Evolutionary conservation across 1,140 invertebrate species (phyloP), one percentile per base, ranked within the genome.

Genomic region (Oryzaephilus surinamensis): DNA sequence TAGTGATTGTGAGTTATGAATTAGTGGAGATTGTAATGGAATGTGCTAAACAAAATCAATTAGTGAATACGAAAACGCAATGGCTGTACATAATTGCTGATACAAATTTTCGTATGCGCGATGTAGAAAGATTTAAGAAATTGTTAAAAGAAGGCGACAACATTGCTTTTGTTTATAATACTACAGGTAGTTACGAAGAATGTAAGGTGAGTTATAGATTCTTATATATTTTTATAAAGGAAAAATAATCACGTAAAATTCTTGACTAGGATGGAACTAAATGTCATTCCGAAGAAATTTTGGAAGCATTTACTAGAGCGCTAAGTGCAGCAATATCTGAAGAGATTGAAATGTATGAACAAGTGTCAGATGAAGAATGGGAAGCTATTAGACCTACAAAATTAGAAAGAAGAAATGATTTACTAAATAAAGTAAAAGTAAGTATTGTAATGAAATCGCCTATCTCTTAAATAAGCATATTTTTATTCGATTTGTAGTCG

Each of bases 321-420:
- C 50, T 87, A 17, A 76, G 83, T 30, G 66, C 69, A 28, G 73
- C 79, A 0, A 70, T 81, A 8, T 52, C 69, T 15, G 72, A 74
- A 23, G 81, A 87, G 57, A 68, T 75, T 21, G 72, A 79, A 20
- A 64, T 79, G 26, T 76, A 77, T n/a, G 67, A 72, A 14, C 74
- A 77, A 55, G 74, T 85, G 10, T 84, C 79, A 0, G 79, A 84
- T 32, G 84, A 87, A 57, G 82, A 88, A 58, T 88, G 83, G 76
- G 79, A 86, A 46, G 73, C 76, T 1, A 76, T 83, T 27, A 70
- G 77, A 47, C 76, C 77, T 2, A 74, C 72, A 1, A 83, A 83
- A 54, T 45, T 60, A 7, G 76, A 82, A 41, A 67, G 78, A 31
- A 66, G 72, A 31, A 58, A 66, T 15, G 71, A 71, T 33, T 63